Evolutionary conservation across 2,888 invertebrate species (phyloP).

Genomic region (Parelbella ahira): DNA sequence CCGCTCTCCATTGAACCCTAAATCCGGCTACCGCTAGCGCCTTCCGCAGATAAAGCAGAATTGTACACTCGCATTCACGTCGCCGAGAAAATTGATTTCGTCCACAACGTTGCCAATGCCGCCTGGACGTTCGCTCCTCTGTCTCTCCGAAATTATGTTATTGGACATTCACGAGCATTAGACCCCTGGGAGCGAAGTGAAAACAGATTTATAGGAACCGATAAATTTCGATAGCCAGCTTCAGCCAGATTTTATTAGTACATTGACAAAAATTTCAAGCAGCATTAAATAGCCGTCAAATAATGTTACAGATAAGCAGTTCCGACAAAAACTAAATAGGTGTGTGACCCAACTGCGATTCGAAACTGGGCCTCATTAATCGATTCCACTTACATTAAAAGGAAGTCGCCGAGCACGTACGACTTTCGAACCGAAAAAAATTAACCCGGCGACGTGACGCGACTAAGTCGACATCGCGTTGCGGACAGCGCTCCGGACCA

Average conservation of each 20-base stretch:
- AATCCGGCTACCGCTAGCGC: constrained; percentile 38
- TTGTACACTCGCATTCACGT: constrained; percentile 49
- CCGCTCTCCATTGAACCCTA: constrained; percentile 59
- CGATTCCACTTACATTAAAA: constrained; percentile 51
- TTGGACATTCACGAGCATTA: constrained; percentile 45
- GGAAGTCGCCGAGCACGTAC: constrained; percentile 47
- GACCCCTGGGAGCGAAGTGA: constrained; percentile 34
- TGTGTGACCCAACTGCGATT: constrained; percentile 41
- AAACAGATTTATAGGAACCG: constrained; percentile 25
- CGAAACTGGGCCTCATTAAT: constrained; percentile 51
- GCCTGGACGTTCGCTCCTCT: constrained; percentile 44
- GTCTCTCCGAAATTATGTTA: constrained; percentile 60
- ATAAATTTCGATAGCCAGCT: constrained; percentile 7
- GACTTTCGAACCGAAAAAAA: constrained; percentile 56
- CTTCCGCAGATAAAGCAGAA: constrained; percentile 48
- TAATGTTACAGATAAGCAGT: constrained; percentile 18
- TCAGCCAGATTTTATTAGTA: constrained; percentile 7
- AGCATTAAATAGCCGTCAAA: too few relatives aligned
- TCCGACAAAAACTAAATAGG: constrained; percentile 23
- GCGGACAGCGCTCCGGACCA: constrained; percentile 52
- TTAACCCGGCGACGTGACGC: constrained; percentile 52
- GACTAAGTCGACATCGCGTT: constrained; percentile 56
- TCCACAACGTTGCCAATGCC: constrained; percentile 20
- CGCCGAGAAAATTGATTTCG: constrained; percentile 44
- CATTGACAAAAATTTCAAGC: too few relatives aligned